Evolutionary conservation across 2,888 invertebrate genomes (phyloP).

Genomic region (Andrena hattorfiana): DNA sequence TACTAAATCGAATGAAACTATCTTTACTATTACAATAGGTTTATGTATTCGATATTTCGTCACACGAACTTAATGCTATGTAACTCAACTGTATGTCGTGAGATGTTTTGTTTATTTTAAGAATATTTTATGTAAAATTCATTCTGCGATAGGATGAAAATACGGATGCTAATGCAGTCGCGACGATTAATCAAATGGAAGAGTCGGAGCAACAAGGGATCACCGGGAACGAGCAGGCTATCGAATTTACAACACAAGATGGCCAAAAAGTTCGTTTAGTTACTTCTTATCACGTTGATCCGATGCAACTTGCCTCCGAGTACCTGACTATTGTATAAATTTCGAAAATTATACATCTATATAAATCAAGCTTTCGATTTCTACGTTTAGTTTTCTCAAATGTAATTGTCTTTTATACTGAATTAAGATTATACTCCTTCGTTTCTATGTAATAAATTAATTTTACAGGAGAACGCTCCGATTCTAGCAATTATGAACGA

Average conservation of each 20-base stretch:
- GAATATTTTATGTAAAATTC: background rate
- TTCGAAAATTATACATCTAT: constrained; percentile 1
- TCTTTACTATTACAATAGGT: too few relatives aligned
- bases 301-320: constrained; percentile 83
- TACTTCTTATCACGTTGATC: constrained; percentile 86
- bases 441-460: background rate
- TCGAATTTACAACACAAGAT: constrained; percentile 87
- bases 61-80: background rate
- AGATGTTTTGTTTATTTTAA: background rate
- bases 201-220: constrained; percentile 73
- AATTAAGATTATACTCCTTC: background rate
- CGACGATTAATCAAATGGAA: constrained; percentile 78
- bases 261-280: constrained; percentile 88
- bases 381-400: constrained; percentile 8
- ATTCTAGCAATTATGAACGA: background rate
- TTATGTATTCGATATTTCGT: too few relatives aligned
- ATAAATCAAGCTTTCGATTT: constrained; percentile 2
- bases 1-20: too few relatives aligned
- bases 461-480: constrained; percentile 5
- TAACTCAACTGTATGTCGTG: background rate
- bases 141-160: constrained; percentile 76
- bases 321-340: constrained; percentile 84
- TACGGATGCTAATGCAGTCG: constrained; percentile 77
- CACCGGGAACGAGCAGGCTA: constrained; percentile 80
- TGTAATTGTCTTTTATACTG: constrained; percentile 20